Evolutionary conservation across 1,140 invertebrate genomes (phyloP).

Genomic region (Drosophila bocqueti): DNA sequence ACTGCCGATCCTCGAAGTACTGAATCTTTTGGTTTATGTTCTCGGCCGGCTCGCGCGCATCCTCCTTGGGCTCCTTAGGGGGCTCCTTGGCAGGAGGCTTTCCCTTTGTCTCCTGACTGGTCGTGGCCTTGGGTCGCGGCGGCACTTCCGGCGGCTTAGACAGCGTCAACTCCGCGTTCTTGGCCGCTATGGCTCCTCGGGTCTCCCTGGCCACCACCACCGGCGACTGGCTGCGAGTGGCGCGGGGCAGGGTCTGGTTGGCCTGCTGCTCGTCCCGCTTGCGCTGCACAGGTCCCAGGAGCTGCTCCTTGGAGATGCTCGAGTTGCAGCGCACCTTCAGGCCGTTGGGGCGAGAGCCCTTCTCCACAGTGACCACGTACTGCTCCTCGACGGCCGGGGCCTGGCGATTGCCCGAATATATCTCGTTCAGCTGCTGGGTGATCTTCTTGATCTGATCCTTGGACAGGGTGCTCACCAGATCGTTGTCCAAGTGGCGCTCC

Average conservation of each 20-base stretch:
- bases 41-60: slow-evolving; percentile 74
- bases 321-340: slow-evolving; percentile 91
- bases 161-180: slow-evolving; percentile 85
- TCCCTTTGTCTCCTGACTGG: slow-evolving; percentile 13
- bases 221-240: slow-evolving; percentile 85
- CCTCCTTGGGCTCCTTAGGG: slow-evolving; percentile 85
- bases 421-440: slow-evolving; percentile 92
- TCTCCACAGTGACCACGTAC: slow-evolving; percentile 88
- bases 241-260: slow-evolving; percentile 51
- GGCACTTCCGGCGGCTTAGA: slow-evolving; percentile 54
- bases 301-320: slow-evolving; percentile 84
- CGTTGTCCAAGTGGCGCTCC: slow-evolving; percentile 88
- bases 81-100: slow-evolving; percentile 10
- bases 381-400: slow-evolving; percentile 72
- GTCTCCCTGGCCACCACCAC: slow-evolving; percentile 88
- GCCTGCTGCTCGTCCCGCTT: slow-evolving; percentile 71
- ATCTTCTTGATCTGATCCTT: slow-evolving; percentile 93
- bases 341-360: slow-evolving; percentile 83
- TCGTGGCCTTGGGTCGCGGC: slow-evolving; percentile 59
- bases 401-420: slow-evolving; percentile 88
- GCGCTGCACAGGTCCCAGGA: slow-evolving; percentile 82
- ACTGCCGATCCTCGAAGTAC: slow-evolving; percentile 90
- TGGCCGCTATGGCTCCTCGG: slow-evolving; percentile 87
- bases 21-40: slow-evolving; percentile 90
- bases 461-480: slow-evolving; percentile 93